A percentile compares a stretch with the other conserved stretches of the same genome.
These are phyloP conservation scores for Nemoura dubitans DNA, from an alignment of 2,888 invertebrate genomes.

Conservation along the genomic window DNA sequence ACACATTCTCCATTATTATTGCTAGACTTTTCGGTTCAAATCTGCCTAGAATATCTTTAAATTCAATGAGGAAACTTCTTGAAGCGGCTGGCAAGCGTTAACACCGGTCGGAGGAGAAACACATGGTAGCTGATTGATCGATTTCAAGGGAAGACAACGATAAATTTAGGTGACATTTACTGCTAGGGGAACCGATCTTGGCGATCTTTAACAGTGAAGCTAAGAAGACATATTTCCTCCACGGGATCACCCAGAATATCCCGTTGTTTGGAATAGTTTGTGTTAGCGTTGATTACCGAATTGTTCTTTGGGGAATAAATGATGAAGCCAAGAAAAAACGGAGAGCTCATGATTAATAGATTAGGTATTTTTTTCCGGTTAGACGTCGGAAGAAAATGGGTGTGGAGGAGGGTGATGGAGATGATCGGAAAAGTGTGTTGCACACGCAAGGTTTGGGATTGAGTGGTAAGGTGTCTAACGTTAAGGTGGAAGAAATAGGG, in stretches of 20 bases:
- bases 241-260: neutral
- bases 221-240: neutral
- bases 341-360: neutral
- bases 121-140: neutral
- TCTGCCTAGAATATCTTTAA: neutral
- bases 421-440: neutral
- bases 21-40: neutral
- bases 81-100: neutral
- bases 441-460: neutral
- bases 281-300: neutral
- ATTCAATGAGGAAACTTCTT: neutral
- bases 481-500: neutral
- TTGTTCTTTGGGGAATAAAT: constrained; percentile 7
- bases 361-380: neutral
- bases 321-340: neutral
- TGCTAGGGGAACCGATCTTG: neutral
- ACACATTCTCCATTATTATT: too few relatives aligned
- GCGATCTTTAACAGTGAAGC: neutral
- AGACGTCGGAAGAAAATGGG: neutral
- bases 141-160: neutral
- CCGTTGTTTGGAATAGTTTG: neutral
- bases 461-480: neutral
- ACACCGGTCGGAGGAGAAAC: neutral
- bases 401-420: neutral
- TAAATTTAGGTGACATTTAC: neutral